A percentile compares a stretch with the other conserved stretches of the same genome.
Evolutionary conservation across 2,888 invertebrate species (phyloP).

Genomic region (Chrysolina oricalcia): DNA sequence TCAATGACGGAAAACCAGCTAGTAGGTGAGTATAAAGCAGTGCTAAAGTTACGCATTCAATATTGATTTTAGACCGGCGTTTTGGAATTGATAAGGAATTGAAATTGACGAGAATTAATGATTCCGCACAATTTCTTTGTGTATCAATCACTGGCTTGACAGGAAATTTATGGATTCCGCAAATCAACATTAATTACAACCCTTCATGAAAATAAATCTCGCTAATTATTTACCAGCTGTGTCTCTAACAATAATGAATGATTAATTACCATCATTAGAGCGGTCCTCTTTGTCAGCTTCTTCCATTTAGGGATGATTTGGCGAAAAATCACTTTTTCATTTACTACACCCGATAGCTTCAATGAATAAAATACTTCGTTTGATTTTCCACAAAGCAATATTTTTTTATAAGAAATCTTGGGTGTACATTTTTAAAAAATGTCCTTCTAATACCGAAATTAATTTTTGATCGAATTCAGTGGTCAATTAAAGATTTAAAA

Average conservation of each 20-base stretch:
- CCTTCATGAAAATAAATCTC: background rate
- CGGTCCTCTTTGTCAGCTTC: background rate
- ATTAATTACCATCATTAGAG: background rate
- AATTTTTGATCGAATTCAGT: too few species aligned
- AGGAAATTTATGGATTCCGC: conserved; percentile 12
- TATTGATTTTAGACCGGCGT: background rate
- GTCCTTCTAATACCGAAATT: too few species aligned
- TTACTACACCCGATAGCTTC: background rate
- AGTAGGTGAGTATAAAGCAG: too few species aligned
- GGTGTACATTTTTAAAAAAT: too few species aligned
- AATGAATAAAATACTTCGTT: background rate
- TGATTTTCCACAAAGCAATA: too few species aligned
- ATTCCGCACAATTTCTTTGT: background rate
- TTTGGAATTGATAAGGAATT: background rate
- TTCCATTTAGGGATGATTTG: background rate
- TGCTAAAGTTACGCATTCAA: too few species aligned
- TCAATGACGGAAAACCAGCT: too few species aligned
- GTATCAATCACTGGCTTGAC: conserved; percentile 2
- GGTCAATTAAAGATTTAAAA: too few species aligned
- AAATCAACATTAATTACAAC: conserved; percentile 9
- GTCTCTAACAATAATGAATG: conserved; percentile 1
- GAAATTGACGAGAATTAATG: conserved; percentile 18
- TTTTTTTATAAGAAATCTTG: too few species aligned
- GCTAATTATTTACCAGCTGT: background rate
- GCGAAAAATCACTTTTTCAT: background rate